Conservation (phyloP, 2,113 vertebrate genomes). For the Cyanoderma ruficeps region DNA sequence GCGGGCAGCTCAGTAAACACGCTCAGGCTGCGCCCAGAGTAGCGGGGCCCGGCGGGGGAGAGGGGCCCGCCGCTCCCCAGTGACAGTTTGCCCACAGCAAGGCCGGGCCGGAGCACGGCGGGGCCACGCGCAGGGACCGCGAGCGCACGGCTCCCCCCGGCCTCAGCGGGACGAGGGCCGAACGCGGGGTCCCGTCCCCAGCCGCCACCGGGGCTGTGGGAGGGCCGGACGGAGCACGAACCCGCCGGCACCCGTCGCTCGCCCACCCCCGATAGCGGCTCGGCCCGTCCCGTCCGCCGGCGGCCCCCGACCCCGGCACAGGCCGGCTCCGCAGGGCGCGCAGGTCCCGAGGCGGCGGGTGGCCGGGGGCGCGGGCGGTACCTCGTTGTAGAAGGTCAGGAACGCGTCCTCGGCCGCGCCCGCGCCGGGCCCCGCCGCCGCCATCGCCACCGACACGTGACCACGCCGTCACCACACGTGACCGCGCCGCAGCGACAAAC, state of each 20-base stretch:
- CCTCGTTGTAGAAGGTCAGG: not conserved
- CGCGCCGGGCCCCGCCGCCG: no score
- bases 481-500: no score
- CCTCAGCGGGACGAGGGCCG: not conserved
- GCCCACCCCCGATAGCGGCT: not conserved
- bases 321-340: not conserved
- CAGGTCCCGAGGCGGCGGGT: not conserved
- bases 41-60: fast-evolving
- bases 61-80: not conserved
- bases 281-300: not conserved
- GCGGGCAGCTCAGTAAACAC: fast-evolving
- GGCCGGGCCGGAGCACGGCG: not conserved
- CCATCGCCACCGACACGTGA: not conserved
- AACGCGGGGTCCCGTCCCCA: no score
- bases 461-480: no score
- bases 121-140: fast-evolving
- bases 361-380: not conserved
- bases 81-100: fast-evolving
- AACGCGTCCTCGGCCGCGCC: not conserved
- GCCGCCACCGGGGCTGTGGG: fast-evolving
- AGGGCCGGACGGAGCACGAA: not conserved
- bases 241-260: not conserved
- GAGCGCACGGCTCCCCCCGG: no score
- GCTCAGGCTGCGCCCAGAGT: fast-evolving
- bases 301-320: not conserved